Evolutionary conservation across 2,113 vertebrate genomes (phyloP).

Genomic region (Cinclus cinclus): DNA sequence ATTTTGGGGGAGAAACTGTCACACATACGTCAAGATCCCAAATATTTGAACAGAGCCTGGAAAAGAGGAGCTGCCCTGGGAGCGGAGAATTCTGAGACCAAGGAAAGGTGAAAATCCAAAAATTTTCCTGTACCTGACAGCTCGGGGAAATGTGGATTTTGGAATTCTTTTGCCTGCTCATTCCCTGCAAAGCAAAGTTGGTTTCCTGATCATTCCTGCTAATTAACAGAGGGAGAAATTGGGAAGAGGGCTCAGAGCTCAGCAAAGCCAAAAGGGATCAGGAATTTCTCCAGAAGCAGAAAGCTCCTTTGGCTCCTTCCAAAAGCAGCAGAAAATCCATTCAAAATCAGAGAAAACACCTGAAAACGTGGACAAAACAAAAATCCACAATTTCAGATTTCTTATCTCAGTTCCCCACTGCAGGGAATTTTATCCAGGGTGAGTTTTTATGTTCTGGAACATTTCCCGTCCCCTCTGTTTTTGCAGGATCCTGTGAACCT

Average conservation of each 20-base stretch:
- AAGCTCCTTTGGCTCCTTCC: not conserved
- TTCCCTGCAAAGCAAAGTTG: not conserved
- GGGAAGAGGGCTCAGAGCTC: not conserved
- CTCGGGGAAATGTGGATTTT: fast-evolving
- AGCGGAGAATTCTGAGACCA: not conserved
- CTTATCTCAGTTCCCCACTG: not conserved
- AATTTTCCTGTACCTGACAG: fast-evolving
- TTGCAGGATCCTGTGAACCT: not conserved
- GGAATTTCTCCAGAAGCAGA: not conserved
- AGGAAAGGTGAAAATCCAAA: not conserved
- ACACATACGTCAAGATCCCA: not conserved
- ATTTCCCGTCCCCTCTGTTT: not conserved
- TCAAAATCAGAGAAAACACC: not conserved
- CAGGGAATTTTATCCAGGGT: not conserved
- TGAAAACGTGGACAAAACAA: fast-evolving
- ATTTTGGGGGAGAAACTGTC: not conserved
- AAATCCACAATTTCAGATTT: not conserved
- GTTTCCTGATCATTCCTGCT: not conserved
- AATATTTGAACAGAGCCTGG: not conserved
- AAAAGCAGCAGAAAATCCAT: not conserved
- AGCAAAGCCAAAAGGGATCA: too few species aligned
- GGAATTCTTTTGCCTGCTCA: not conserved
- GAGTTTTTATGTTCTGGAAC: not conserved
- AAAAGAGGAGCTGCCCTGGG: not conserved
- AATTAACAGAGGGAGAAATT: not conserved